Evolutionary conservation across 1,140 invertebrate species (phyloP).

Genomic region (Drosophila nasuta): DNA sequence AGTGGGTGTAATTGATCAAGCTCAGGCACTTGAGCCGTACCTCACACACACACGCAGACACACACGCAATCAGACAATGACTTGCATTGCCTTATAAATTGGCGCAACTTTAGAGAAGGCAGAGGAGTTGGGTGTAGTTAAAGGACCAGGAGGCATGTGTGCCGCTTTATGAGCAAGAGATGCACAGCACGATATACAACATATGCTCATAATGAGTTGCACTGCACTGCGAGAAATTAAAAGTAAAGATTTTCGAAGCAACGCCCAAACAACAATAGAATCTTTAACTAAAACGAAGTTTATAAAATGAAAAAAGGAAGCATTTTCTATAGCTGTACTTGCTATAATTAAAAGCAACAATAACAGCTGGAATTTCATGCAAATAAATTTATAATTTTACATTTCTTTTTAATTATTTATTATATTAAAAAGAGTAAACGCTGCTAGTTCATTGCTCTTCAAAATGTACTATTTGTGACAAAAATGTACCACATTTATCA

Average conservation of each 20-base stretch:
- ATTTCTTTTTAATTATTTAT: no score
- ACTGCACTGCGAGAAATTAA: constrained; percentile 25
- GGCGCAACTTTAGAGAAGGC: constrained; percentile 43
- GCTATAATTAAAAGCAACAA: neutral
- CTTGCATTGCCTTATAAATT: constrained; percentile 70
- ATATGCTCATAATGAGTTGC: constrained; percentile 27
- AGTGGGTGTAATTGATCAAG: constrained; percentile 79
- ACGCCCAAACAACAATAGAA: no score
- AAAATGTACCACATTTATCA: no score
- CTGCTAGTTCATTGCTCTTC: no score
- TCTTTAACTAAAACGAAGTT: no score
- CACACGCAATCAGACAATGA: constrained; percentile 74
- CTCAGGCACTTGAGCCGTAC: constrained; percentile 53
- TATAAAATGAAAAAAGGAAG: no score
- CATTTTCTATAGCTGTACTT: no score
- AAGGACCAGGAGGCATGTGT: constrained; percentile 2
- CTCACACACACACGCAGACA: constrained; percentile 5
- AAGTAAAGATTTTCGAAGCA: neutral
- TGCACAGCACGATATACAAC: constrained; percentile 57
- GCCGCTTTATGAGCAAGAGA: constrained; percentile 41
- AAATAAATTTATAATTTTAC: no score
- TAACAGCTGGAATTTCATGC: neutral
- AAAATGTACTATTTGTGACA: no score
- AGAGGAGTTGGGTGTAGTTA: neutral
- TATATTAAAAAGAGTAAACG: no score